These are phyloP conservation scores for Thysanoteuthis rhombus DNA, from an alignment of 2,888 invertebrate genomes.

Conservation along the genomic window DNA sequence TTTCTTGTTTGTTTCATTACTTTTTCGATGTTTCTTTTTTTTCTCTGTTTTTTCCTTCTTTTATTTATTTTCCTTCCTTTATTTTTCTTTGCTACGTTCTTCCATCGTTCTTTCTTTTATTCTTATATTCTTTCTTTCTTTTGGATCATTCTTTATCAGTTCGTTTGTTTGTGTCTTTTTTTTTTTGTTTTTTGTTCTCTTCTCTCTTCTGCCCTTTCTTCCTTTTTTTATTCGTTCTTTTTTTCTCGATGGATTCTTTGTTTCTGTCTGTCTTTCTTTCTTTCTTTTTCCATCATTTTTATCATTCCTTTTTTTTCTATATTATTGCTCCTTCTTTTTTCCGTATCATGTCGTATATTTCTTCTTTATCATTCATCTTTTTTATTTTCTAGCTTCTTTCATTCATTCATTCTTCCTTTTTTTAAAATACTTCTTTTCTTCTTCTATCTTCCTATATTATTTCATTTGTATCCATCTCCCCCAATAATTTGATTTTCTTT, in stretches of 20 bases:
- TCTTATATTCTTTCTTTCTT: not conserved
- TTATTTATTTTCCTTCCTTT: rapidly evolving
- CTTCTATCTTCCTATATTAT: too few relatives aligned
- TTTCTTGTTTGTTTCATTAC: too few relatives aligned
- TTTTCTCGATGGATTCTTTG: not conserved
- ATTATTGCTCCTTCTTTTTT: too few relatives aligned
- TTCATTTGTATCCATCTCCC: not conserved
- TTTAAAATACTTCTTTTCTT: not conserved
- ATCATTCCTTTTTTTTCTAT: too few relatives aligned
- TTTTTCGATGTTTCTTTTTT: too few relatives aligned
- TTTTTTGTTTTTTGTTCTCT: not conserved
- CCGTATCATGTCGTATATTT: too few relatives aligned
- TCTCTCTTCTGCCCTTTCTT: not conserved
- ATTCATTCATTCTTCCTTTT: too few relatives aligned
- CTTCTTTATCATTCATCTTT: too few relatives aligned
- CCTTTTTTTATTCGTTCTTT: not conserved
- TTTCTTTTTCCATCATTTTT: too few relatives aligned
- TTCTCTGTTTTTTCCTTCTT: not conserved
- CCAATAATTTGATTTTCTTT: not conserved
- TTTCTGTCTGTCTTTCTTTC: not conserved
- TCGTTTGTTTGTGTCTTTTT: not conserved
- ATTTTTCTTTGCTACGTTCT: not conserved
- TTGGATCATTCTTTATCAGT: not conserved
- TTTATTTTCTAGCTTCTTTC: not conserved
- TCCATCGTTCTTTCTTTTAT: not conserved